A percentile compares a stretch with the other conserved stretches of the same genome.
Evolutionary conservation across 2,888 invertebrate species (phyloP).

Genomic region (Ypsolopha sequella): DNA sequence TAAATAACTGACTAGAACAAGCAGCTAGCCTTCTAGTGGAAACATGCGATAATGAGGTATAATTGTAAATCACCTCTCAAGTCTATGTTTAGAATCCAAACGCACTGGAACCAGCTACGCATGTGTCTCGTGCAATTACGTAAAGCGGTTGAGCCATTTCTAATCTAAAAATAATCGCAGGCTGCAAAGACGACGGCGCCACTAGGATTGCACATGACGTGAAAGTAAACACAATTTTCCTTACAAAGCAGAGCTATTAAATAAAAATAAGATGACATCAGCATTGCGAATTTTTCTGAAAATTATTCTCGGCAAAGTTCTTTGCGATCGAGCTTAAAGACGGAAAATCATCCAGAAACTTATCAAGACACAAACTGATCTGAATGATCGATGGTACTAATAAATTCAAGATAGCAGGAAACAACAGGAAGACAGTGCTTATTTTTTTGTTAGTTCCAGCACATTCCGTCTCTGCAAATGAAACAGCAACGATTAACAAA

Average conservation of each 20-base stretch:
- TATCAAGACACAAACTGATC: too few species aligned
- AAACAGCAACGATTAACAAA: too few species aligned
- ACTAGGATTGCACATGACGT: constrained; percentile 62
- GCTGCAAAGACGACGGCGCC: constrained; percentile 60
- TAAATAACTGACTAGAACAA: constrained; percentile 42
- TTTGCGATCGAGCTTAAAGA: too few species aligned
- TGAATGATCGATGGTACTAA: too few species aligned
- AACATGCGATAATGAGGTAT: constrained; percentile 68
- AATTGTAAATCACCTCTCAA: constrained; percentile 60
- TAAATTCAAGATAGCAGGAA: too few species aligned
- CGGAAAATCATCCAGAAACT: too few species aligned
- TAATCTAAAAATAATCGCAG: constrained; percentile 72
- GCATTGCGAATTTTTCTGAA: background rate
- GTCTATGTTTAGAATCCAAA: constrained; percentile 65
- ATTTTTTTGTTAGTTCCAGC: too few species aligned
- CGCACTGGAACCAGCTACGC: constrained; percentile 62
- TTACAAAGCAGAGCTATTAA: constrained; percentile 20
- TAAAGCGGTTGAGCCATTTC: constrained; percentile 71
- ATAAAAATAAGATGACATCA: background rate
- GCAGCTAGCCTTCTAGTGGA: constrained; percentile 56
- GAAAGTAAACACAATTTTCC: constrained; percentile 62
- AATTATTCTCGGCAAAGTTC: too few species aligned
- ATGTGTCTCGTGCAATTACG: constrained; percentile 67
- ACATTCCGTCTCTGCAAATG: too few species aligned
- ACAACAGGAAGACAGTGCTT: too few species aligned